Base-by-base conservation (phyloP, 2,888 invertebrate genomes). In the Polyommatus iphigenia region DNA sequence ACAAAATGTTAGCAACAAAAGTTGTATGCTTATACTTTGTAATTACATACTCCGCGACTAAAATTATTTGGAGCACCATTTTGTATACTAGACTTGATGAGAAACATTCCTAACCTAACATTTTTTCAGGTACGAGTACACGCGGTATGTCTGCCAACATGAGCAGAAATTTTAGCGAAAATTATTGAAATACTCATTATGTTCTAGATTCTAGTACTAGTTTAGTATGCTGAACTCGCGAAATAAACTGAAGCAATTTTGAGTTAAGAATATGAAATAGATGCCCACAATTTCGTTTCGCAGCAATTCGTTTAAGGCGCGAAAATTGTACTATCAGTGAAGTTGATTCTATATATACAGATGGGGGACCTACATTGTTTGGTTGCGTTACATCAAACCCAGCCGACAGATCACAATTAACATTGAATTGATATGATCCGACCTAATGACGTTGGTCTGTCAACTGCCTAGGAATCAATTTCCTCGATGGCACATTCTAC, bases 21-120 rank as follows among this genome's bases (percentile, higher is more conserved):
- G 62, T 62, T 24, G 10, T 62, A 20, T 20, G 24, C 7, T 24
- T 13, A 62, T 62, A 4, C 24, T 62, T 24, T 67, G 29, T 32
- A 29, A 15, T 67, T 67, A 32, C 67, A 67, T 29, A 67, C 15
- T 67, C 18, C 13, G 62, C 24, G 24, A 32, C 76, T 36, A 62
- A 59, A 76, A 36, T 29, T 67, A 67, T 67, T 67, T 29, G 29
- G 67, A 67, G 67, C 67, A 32, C 67, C 8, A 67, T 67, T 67
- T 67, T 32, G 67, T 18, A 18, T 67, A 20, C 67, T 32, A 67
- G 67, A 67, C 29, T 15, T 67, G 67, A 67, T 67, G 67, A 67
- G 67, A 32, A 13, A 67, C 62, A 67, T 67, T 67, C 67, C 67
- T 67, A 67, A 32, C 67, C 2, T 62, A 24, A 62, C 67, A 29